Evolutionary conservation across 1,140 invertebrate genomes (phyloP).

Genomic region (Steinernema khuongi): DNA sequence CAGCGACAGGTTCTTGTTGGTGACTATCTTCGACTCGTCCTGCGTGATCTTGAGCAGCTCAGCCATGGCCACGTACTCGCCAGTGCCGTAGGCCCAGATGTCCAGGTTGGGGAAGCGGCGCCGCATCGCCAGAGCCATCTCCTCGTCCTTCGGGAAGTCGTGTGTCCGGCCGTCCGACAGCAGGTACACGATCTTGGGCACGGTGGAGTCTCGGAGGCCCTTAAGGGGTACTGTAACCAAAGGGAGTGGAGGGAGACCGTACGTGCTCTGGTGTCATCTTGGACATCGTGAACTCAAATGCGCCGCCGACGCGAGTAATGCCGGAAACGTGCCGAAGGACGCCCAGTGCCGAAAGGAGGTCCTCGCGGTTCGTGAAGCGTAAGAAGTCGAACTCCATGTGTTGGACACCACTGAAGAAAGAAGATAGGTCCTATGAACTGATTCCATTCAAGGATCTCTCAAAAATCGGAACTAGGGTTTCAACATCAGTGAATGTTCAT

Average conservation of each 20-base stretch:
- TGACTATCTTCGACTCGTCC: conserved; percentile 51
- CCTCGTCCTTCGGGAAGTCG: conserved; percentile 53
- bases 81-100: conserved; percentile 58
- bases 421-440: no score
- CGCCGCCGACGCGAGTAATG: conserved; percentile 53
- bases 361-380: conserved; percentile 46
- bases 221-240: no score
- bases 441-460: not conserved
- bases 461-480: not conserved
- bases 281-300: conserved; percentile 53
- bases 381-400: conserved; percentile 57
- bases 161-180: conserved; percentile 56
- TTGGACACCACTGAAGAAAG: conserved; percentile 54
- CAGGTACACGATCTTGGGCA: conserved; percentile 55
- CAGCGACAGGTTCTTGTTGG: conserved; percentile 53
- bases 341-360: conserved; percentile 46
- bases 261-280: conserved; percentile 34
- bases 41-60: conserved; percentile 55
- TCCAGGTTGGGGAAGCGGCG: conserved; percentile 45
- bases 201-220: conserved; percentile 47
- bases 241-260: not conserved
- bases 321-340: conserved; percentile 56
- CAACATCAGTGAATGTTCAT: not conserved
- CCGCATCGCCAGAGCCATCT: conserved; percentile 48
- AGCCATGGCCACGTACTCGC: conserved; percentile 56